phyloP scores from a whole-genome alignment of 1,140 invertebrate genomes.

The Cydia splendana region DNA sequence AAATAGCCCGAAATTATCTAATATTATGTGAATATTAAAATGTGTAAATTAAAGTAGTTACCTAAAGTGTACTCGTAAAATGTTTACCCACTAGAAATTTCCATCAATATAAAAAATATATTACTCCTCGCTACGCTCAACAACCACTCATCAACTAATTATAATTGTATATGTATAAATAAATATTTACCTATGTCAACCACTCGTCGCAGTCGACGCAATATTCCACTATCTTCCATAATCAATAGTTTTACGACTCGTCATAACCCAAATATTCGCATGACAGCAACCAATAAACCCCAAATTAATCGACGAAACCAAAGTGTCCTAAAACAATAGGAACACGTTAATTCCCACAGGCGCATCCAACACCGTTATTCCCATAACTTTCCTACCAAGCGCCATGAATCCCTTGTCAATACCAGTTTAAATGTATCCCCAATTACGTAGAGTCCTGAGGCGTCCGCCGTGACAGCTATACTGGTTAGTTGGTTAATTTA shows the following conservation, averaged over 20 bases:
- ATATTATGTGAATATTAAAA: too few species aligned
- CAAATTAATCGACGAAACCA: background rate
- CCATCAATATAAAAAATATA: too few species aligned
- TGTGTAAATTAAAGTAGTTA: too few species aligned
- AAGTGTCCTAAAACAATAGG: conserved; percentile 13
- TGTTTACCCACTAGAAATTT: too few species aligned
- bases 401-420: background rate
- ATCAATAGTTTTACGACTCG: background rate
- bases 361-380: conserved; percentile 8
- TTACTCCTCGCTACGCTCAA: too few species aligned
- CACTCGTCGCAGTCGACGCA: too few species aligned
- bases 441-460: background rate
- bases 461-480: background rate
- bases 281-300: conserved; percentile 6
- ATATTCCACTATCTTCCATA: too few species aligned
- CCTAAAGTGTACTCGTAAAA: too few species aligned
- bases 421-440: background rate
- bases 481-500: background rate
- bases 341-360: conserved; percentile 2
- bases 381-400: background rate
- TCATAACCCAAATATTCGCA: conserved; percentile 11
- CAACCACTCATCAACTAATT: too few species aligned
- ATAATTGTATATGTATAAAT: too few species aligned
- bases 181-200: too few species aligned
- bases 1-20: too few species aligned